Base-by-base conservation (phyloP, 2,888 invertebrate genomes). In the Cacoxenus indagator region DNA sequence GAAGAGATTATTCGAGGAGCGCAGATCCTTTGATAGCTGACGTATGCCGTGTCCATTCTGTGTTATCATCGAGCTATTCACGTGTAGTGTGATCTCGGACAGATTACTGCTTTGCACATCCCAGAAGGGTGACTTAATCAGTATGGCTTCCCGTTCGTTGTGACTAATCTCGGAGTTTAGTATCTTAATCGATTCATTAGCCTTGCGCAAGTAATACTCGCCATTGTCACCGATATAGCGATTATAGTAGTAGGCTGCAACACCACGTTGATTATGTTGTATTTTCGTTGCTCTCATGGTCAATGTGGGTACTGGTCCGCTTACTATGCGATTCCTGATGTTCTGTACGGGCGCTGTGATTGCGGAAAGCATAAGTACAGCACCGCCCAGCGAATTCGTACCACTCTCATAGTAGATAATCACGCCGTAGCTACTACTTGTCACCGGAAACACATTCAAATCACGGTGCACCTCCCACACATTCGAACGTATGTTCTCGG, bases 1-100 rank as follows among this genome's bases (percentile, higher is more conserved):
- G 90, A 97, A 99, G 0, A 99, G 90, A 89, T 99, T 99, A 84
- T 99, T 99, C 0, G 98, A 97, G 73, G 96, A 95, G 76, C 97
- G 92, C 78, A 99, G 92, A 87, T 99, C 97, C 82, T 96, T 92
- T 54, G 97, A 96, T 79, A 95, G 94, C 78, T 98, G 98, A 67
- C 92, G 91, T 72, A 98, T 92, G 14, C 98, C 96, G 85, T 91
- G 92, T 0, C 94, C 94, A 86, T 99, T 99, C 80, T 96, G 94
- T 0, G 92, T 92, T 46, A 99, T 94, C 69, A 94, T 89, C 64
- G 94, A 94, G 75, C 92, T 92, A 78, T 97, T 97, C 1, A 99
- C 91, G 89, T 95, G 95, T 73, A 98, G 92, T 0, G 94, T 93
- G 61, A 98, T 93, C 89, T 97, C 96, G 0, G 96, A 96, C 64